phyloP scores from a whole-genome alignment of 2,888 invertebrate genomes.

The Epinotia demarniana region DNA sequence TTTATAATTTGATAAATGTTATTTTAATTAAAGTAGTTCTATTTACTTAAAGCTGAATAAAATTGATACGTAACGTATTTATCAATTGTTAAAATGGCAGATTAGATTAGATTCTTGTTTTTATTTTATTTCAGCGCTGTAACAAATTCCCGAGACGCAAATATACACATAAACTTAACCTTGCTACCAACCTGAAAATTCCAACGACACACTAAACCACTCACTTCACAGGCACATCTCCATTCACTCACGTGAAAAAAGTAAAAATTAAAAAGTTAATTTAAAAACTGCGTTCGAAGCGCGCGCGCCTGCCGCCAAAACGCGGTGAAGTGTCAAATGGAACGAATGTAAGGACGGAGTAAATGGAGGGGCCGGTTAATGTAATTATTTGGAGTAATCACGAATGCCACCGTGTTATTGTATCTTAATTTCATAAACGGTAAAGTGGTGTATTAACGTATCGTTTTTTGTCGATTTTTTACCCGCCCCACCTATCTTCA shows the following conservation, averaged over 20 bases:
- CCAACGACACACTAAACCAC: constrained; percentile 32
- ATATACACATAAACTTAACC: background rate
- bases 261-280: constrained; percentile 32
- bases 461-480: too few species aligned
- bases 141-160: too few species aligned
- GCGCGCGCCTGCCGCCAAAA: constrained; percentile 67
- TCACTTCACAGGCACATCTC: constrained; percentile 36
- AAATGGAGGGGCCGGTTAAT: constrained; percentile 61
- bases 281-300: constrained; percentile 45
- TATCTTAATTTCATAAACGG: background rate
- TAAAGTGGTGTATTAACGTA: background rate
- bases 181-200: constrained; percentile 45
- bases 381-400: constrained; percentile 43
- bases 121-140: too few species aligned
- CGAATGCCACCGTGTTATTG: constrained; percentile 27
- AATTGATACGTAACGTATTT: too few species aligned
- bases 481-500: too few species aligned
- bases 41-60: too few species aligned
- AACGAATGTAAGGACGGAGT: constrained; percentile 63
- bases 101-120: too few species aligned
- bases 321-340: constrained; percentile 73
- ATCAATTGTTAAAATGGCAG: too few species aligned
- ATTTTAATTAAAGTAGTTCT: too few species aligned
- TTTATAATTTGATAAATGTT: too few species aligned
- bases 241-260: constrained; percentile 36